These are phyloP conservation scores for Notarius quadriscutis DNA, from an alignment of 2,113 vertebrate species.

Conservation along the genomic window DNA sequence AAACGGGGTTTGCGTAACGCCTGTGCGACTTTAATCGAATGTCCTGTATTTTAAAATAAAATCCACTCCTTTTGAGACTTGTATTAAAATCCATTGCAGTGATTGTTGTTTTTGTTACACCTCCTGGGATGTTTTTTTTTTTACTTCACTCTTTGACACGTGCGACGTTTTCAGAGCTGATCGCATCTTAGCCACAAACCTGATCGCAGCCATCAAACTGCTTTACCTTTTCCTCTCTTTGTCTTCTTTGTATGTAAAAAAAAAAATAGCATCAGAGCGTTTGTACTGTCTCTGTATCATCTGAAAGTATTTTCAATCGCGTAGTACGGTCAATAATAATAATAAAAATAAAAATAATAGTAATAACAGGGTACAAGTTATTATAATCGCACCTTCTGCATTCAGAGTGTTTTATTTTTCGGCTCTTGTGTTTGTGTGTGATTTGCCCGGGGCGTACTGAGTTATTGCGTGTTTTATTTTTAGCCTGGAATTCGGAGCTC, in stretches of 20 bases:
- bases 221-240: background rate
- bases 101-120: background rate
- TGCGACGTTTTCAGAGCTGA: background rate
- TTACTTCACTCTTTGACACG: background rate
- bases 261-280: too few species aligned
- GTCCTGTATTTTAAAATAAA: background rate
- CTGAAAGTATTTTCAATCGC: background rate
- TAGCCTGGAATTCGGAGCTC: background rate
- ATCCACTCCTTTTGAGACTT: background rate
- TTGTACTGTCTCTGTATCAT: background rate
- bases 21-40: background rate
- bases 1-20: background rate
- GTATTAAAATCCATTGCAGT: background rate
- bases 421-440: background rate
- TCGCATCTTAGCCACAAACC: background rate
- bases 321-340: too few species aligned
- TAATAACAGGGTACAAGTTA: background rate
- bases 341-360: too few species aligned
- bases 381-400: background rate
- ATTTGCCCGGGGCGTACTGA: background rate
- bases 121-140: background rate
- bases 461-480: conserved; percentile 5
- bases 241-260: background rate
- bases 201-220: background rate
- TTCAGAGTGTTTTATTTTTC: background rate